Evolutionary conservation across 1,140 invertebrate species (phyloP).

Genomic region (Aphis craccivora): DNA sequence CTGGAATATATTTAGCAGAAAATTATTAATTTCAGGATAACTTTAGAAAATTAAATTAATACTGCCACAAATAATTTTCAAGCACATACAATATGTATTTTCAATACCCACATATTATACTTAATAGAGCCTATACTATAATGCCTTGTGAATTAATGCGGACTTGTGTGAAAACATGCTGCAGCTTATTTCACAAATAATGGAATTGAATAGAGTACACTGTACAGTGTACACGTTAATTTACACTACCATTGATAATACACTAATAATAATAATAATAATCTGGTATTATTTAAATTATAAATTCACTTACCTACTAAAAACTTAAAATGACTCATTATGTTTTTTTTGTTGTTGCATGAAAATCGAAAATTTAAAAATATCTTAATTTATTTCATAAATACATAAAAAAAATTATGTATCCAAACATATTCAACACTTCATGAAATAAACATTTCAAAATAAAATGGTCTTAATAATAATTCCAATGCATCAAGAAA

Average conservation of each 20-base stretch:
- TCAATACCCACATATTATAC: background rate
- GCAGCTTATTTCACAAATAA: conserved; percentile 4
- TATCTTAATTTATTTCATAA: background rate
- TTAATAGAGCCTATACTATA: background rate
- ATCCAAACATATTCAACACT: background rate
- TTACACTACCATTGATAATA: background rate
- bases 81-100: background rate
- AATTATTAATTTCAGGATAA: background rate
- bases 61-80: background rate
- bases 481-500: background rate
- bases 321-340: background rate
- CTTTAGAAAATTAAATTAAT: background rate
- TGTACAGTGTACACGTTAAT: background rate
- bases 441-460: background rate
- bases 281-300: background rate
- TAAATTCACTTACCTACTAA: background rate
- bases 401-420: background rate
- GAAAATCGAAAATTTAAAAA: background rate
- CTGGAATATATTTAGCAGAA: background rate
- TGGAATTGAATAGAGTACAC: background rate
- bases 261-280: background rate
- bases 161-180: background rate
- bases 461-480: background rate
- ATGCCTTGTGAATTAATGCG: background rate
- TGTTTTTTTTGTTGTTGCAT: background rate